Conservation (phyloP, 1,140 invertebrate genomes). For the Drosophila sechellia region DNA sequence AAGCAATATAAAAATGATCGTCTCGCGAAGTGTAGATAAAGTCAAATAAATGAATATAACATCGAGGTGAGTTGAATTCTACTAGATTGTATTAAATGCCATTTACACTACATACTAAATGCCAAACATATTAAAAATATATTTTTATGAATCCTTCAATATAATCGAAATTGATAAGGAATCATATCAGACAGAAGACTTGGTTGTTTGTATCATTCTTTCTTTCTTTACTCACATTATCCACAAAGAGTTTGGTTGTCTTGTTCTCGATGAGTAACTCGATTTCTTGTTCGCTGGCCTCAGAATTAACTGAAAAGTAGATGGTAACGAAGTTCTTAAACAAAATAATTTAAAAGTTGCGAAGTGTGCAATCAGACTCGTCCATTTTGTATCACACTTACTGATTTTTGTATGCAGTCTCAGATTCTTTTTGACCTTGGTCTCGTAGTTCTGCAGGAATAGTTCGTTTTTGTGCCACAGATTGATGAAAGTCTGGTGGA, state of each 20-base stretch:
- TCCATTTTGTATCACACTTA: slow-evolving; percentile 32
- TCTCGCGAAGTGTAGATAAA: too few relatives aligned
- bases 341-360: background rate
- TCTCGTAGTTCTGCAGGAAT: slow-evolving; percentile 78
- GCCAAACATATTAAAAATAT: too few relatives aligned
- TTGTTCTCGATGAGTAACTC: slow-evolving; percentile 80
- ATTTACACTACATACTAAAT: too few relatives aligned
- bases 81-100: too few relatives aligned
- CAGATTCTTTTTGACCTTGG: slow-evolving; percentile 77
- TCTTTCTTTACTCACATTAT: slow-evolving; percentile 66
- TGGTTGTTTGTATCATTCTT: background rate
- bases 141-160: too few relatives aligned
- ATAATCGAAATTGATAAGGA: background rate
- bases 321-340: background rate
- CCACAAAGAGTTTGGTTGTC: slow-evolving; percentile 81
- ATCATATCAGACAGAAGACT: background rate
- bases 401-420: slow-evolving; percentile 79
- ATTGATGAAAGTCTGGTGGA: slow-evolving; percentile 78
- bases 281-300: slow-evolving; percentile 81
- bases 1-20: too few relatives aligned
- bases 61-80: too few relatives aligned
- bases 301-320: slow-evolving; percentile 62
- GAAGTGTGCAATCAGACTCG: too few relatives aligned
- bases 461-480: slow-evolving; percentile 80
- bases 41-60: too few relatives aligned